phyloP scores from a whole-genome alignment of 2,797 vertebrate genomes.

The Acanthiza pusilla region DNA sequence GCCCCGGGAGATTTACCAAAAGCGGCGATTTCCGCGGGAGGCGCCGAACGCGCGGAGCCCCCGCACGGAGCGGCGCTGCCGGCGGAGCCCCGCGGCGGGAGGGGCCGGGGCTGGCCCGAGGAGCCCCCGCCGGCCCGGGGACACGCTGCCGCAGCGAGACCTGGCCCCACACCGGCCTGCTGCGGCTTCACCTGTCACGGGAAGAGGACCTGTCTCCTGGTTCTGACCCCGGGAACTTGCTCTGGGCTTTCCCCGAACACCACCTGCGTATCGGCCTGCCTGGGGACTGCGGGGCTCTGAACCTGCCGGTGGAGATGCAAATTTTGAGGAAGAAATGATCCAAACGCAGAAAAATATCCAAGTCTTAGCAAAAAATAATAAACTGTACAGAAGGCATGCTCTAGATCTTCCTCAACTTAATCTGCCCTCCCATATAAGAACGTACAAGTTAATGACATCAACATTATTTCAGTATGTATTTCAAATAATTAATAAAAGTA shows the following conservation, averaged over 20 bases:
- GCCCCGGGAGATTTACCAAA: not conserved
- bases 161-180: fast-evolving
- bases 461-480: not conserved
- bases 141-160: fast-evolving
- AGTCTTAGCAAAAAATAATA: not conserved
- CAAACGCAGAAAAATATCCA: not conserved
- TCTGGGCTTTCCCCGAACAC: not conserved
- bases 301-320: not conserved
- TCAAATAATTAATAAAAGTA: not conserved
- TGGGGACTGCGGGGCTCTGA: not conserved
- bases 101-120: not conserved
- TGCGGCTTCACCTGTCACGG: not conserved
- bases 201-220: no score
- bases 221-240: not conserved
- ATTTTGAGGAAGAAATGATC: not conserved
- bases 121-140: not conserved
- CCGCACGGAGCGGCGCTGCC: not conserved
- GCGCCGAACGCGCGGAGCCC: not conserved
- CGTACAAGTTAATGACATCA: not conserved
- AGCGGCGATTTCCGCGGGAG: not conserved
- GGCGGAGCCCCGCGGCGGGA: not conserved
- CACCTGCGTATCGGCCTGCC: no score
- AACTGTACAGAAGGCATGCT: not conserved
- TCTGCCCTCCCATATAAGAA: not conserved
- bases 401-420: not conserved